These are phyloP conservation scores for Erethizon dorsatum DNA, from an alignment of 2,797 vertebrate genomes.

Conservation along the genomic window DNA sequence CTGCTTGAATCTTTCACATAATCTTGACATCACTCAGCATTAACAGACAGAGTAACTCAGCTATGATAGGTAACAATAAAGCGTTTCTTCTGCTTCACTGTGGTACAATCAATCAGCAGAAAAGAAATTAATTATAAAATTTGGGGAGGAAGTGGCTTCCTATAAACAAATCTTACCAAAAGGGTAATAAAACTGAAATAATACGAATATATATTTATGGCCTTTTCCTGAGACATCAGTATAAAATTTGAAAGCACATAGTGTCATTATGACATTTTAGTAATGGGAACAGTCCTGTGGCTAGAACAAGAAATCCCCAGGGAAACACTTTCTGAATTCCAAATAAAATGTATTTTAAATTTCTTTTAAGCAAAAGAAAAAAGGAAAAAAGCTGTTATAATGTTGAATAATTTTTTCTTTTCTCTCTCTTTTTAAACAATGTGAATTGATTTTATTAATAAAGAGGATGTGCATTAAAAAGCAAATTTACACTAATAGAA, in stretches of 20 bases:
- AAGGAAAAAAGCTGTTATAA: not conserved
- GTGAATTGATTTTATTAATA: constrained; percentile 31
- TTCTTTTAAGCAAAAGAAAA: not conserved
- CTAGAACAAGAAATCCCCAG: constrained; percentile 33
- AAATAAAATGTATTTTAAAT: constrained; percentile 47
- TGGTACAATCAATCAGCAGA: not conserved
- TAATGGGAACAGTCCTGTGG: not conserved
- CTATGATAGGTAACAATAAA: not conserved
- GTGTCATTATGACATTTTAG: not conserved
- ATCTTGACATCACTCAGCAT: not conserved
- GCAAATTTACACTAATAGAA: constrained; percentile 35
- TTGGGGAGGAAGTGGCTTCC: not conserved
- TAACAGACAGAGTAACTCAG: not conserved
- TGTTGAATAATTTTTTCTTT: not conserved
- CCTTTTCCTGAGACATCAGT: not conserved
- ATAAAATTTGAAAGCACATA: constrained; percentile 39
- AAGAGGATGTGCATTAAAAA: not conserved
- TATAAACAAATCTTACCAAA: not conserved
- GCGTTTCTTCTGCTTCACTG: not conserved
- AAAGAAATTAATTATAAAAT: constrained; percentile 15
- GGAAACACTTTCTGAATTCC: not conserved
- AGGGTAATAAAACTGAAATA: not conserved
- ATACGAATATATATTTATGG: not conserved
- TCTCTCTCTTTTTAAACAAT: not conserved
- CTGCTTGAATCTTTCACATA: not conserved